phyloP scores from a whole-genome alignment of 2,888 invertebrate species.

The Troides oblongomaculatus region DNA sequence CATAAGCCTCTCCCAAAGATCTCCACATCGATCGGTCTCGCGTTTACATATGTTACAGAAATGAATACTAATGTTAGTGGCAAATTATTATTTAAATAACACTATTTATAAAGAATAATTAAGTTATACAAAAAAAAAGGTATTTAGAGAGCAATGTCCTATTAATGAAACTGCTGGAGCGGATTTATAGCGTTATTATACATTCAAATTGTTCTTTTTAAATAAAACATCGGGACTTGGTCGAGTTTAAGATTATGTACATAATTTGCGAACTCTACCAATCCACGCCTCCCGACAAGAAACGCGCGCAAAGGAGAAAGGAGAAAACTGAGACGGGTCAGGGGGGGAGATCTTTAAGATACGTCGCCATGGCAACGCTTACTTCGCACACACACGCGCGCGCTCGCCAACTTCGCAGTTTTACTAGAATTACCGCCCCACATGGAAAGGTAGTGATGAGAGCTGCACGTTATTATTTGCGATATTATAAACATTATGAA shows the following conservation, averaged over 20 bases:
- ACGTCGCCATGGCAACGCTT: constrained; percentile 74
- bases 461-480: background rate
- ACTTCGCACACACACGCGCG: constrained; percentile 56
- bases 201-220: constrained; percentile 17
- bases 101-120: no score
- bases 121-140: no score
- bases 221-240: constrained; percentile 1
- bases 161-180: background rate
- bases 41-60: no score
- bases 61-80: no score
- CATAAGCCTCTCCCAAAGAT: no score
- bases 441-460: constrained; percentile 23
- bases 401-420: constrained; percentile 39
- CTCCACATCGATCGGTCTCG: no score
- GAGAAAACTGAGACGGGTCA: constrained; percentile 76
- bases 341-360: constrained; percentile 79
- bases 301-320: constrained; percentile 78
- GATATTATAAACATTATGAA: background rate
- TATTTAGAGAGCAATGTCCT: background rate
- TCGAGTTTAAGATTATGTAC: constrained; percentile 22
- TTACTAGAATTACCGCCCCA: constrained; percentile 48
- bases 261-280: constrained; percentile 57
- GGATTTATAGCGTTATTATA: background rate
- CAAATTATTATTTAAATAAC: no score
- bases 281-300: constrained; percentile 75